Evolutionary conservation across 1,140 invertebrate genomes (phyloP), one percentile per base, ranked within the genome.

Genomic region (Neodiprion lecontei): DNA sequence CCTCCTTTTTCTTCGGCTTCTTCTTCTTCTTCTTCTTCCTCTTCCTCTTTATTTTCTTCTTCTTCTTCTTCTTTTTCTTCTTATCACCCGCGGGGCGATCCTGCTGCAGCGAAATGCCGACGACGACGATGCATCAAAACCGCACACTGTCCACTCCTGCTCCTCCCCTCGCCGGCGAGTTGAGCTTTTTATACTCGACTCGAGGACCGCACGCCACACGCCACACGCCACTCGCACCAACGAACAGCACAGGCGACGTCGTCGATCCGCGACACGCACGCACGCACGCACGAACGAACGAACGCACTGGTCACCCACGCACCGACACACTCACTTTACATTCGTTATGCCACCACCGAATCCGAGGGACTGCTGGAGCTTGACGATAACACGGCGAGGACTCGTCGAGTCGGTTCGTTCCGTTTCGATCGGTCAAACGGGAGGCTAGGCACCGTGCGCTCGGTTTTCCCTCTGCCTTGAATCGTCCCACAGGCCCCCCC

Each of bases 61-160:
- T 66, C 47, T 70, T 40, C 49, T 47, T 17, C 21, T 74, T 70
- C 67, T 28, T 28, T 17, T 70, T 66, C 47, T 70, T 40, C 49
- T 47, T 17, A 21, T 1, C 50, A 53, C 50, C 1, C 50, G 50
- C 50, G 50, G 50, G 50, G 10, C 50, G 50, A 61, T 61, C 75
- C 72, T 78, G 76, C 79, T 82, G 79, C 77, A 80, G 80, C 76
- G 76, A 79, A 75, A 75, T 79, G 76, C 79, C 78, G 81, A 82
- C 79, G 79, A 79, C 81, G 81, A 79, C 79, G 80, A 80, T 79
- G 77, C 80, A 82, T 82, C 80, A 82, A 82, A 78, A 76, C 53
- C 53, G n/a, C n/a, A 14, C 53, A 8, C 53, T 0, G 53, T 61
- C n/a, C 28, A 40, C 28, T 61, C 53, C 11, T 17, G 53, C 53